Percentiles rank a stretch among this genome's conserved stretches.
These are phyloP conservation scores for Acrocyrtus sp. DNA, from an alignment of 2,888 invertebrate genomes.

Conservation along the genomic window DNA sequence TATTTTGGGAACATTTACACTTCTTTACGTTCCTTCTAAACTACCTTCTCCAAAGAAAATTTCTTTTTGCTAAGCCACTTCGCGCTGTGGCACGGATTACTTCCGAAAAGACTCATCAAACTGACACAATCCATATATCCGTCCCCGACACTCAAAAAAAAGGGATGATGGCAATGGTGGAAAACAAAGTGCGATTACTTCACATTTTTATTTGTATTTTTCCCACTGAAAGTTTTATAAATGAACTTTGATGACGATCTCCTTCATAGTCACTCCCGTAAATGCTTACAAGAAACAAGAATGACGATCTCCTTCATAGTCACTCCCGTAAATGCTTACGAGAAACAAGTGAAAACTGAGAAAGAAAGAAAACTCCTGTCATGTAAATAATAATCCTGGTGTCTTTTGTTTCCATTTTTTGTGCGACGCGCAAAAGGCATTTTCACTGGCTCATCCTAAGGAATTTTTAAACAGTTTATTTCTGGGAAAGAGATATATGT, in stretches of 20 bases:
- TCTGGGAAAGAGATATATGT: too few species aligned
- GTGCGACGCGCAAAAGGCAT: too few species aligned
- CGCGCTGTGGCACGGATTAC: too few species aligned
- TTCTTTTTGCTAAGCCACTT: too few species aligned
- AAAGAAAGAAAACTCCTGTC: conserved; percentile 46
- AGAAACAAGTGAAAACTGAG: too few species aligned
- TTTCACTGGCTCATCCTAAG: too few species aligned
- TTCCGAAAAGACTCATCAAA: conserved; percentile 20
- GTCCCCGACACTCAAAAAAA: not conserved
- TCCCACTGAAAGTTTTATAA: not conserved
- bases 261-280: too few species aligned
- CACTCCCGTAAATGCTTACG: conserved; percentile 17
- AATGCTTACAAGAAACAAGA: not conserved
- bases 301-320: conserved; percentile 20
- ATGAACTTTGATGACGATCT: conserved; percentile 47
- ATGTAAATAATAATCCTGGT: conserved; percentile 53
- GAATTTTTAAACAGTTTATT: too few species aligned
- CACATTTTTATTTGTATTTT: not conserved
- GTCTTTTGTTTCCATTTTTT: conserved; percentile 32
- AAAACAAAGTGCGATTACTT: conserved; percentile 28
- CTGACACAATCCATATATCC: conserved; percentile 17
- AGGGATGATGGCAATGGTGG: not conserved
- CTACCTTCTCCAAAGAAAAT: too few species aligned
- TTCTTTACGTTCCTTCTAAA: too few species aligned
- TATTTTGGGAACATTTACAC: too few species aligned